Conservation (phyloP, 2,888 invertebrate genomes). For the Orthonevra nobilis region DNA sequence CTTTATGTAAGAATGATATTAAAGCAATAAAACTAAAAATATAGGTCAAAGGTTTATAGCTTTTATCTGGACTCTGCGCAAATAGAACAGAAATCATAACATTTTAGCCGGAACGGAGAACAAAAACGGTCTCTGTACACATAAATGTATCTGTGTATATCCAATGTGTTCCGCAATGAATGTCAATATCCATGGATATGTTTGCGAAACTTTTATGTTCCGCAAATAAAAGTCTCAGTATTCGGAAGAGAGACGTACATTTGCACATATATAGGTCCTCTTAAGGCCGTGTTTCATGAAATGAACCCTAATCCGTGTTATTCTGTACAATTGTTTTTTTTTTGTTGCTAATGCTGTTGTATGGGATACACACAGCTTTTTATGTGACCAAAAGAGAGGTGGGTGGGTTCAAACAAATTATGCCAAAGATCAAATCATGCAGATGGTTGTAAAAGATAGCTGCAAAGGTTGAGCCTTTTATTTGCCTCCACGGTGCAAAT, state of each 20-base stretch:
- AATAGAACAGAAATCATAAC: slow-evolving; percentile 39
- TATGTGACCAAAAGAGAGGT: no score
- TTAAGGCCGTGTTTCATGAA: slow-evolving; percentile 10
- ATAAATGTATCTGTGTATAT: slow-evolving; percentile 1
- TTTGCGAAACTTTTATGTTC: slow-evolving; percentile 30
- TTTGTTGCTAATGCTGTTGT: no score
- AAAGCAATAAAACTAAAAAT: slow-evolving; percentile 25
- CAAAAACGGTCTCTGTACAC: slow-evolving; percentile 23
- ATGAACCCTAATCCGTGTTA: background rate
- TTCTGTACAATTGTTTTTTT: slow-evolving; percentile 16
- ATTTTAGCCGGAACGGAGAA: slow-evolving; percentile 27
- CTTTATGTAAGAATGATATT: slow-evolving; percentile 32
- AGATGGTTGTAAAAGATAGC: no score
- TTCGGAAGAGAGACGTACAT: slow-evolving; percentile 14
- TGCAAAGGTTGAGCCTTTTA: no score
- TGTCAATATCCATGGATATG: slow-evolving; percentile 39
- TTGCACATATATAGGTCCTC: no score
- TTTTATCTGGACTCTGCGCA: slow-evolving; percentile 30
- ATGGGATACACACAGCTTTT: no score
- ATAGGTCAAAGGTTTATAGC: slow-evolving; percentile 45
- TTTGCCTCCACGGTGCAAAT: no score
- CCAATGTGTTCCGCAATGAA: slow-evolving; percentile 21
- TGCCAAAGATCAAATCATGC: no score
- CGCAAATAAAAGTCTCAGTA: slow-evolving; percentile 24
- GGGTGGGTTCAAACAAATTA: no score